Base-by-base conservation (phyloP, 1,140 invertebrate genomes). In the Holotrichia oblita region DNA sequence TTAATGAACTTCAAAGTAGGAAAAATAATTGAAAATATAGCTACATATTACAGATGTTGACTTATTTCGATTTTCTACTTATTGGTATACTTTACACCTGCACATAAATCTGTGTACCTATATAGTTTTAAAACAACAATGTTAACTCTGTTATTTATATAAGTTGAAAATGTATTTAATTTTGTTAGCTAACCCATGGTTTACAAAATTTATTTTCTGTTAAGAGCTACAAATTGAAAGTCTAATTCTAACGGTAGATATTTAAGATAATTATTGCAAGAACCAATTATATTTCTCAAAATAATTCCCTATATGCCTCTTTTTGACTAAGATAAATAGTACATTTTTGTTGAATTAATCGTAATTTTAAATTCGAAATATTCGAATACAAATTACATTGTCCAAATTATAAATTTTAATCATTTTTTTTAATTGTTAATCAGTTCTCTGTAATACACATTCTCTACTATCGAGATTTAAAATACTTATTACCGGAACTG, bases 61-160 rank as follows among this genome's bases (percentile, higher is more conserved):
- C 61, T 24, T 69, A 69, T 69, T 69, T 69, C 20, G 12, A 69
- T 69, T 69, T 69, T 69, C 61, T 69, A 69, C 61, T 69, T 69
- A 69, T 69, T n/a, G 48, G 48, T 55, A 34, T 27, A 69, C 12
- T 69, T 69, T 69, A 22, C 61, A 69, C 61, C 3, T 24, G 20
- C 61, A 34, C 48, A 55, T 34, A 10, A 69, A 27, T n/a, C 6
- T 69, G 61, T 22, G 48, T n/a, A 55, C 14, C 6, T 0, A n/a
- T n/a, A n/a, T n/a, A n/a, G n/a, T n/a, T n/a, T n/a, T n/a, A n/a
- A n/a, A n/a, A n/a, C n/a, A n/a, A n/a, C n/a, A n/a, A n/a, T n/a
- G n/a, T n/a, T n/a, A n/a, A n/a, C n/a, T n/a, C n/a, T 34, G 27
- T 34, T 34, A 48, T 48, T 10, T 48, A 48, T 17, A 48, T 48